Base-by-base conservation (phyloP, 2,113 vertebrate genomes). In the Eclectus roratus region DNA sequence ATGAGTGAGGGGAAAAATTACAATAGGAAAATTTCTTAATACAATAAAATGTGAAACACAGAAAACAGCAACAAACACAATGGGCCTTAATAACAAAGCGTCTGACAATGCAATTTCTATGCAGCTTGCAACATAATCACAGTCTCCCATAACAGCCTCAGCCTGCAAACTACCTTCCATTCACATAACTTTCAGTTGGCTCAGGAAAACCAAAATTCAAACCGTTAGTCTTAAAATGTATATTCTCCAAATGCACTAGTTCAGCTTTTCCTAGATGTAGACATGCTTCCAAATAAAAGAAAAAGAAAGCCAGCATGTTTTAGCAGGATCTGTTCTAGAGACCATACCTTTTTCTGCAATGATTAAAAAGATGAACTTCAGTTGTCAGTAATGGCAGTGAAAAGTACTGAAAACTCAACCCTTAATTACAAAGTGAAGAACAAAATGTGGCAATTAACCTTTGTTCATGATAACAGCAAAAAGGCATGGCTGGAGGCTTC, bases 191-290 rank as follows among this genome's bases (percentile, higher is more conserved):
- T 69, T 10, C 1, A 31, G 6, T 5, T 43, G 16, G 10, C 69
- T 20, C 46, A 10, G 44, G 37, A 9, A 68, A 80, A 18, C 9
- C 60, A 4, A 13, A 43, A 9, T 3, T n/a, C 52, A 28, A 46
- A 17, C 1, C 27, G 28, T 13, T n/a, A 1, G 1, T 35, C 37
- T 33, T 7, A 8, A 39, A 35, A 6, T 2, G 3, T 5, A 0
- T 11, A 11, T 10, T 49, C 33, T 49, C 33, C 33, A 12, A 17
- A 33, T 0, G 2, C 11, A 0, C 11, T 2, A 1, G 5, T 13
- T 15, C 66, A 41, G 47, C 10, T 69, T 39, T 10, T 33, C 33
- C 63, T 4, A n/a, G 20, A 3, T 1, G 0, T 5, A 35, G 23
- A 18, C 9, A 1, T 4, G 4, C n/a, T 37, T 23, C 74, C 46